Conservation (phyloP, 2,888 invertebrate species). For the Frankliniella fusca region DNA sequence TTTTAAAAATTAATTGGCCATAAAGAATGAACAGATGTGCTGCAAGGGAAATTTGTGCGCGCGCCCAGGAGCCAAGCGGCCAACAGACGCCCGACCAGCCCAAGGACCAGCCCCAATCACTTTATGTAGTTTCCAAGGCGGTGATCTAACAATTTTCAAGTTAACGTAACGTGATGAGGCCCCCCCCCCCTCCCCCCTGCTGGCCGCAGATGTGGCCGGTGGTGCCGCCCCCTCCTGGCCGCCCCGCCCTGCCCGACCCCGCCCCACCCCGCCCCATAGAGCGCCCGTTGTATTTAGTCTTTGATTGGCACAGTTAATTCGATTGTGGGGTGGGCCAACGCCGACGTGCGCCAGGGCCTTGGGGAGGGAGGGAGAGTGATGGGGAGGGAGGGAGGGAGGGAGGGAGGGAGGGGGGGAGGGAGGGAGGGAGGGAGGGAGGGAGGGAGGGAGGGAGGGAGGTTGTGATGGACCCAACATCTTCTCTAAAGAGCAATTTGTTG, state of each 20-base stretch:
- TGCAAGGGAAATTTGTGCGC: too few relatives aligned
- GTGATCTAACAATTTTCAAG: constrained; percentile 36
- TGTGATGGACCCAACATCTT: constrained; percentile 26
- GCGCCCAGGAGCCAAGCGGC: too few relatives aligned
- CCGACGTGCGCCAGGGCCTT: not conserved
- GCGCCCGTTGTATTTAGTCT: constrained; percentile 18
- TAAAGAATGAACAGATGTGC: too few relatives aligned
- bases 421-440: constrained; percentile 36
- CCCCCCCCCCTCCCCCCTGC: not conserved
- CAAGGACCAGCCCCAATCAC: constrained; percentile 27
- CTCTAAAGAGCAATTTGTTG: constrained; percentile 10
- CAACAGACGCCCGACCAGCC: not conserved
- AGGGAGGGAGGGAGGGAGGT: constrained; percentile 34
- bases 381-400: not conserved
- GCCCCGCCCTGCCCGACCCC: too few relatives aligned
- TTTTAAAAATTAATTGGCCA: too few relatives aligned
- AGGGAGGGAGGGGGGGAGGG: constrained; percentile 22
- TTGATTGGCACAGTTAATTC: constrained; percentile 10
- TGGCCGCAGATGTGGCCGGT: too few relatives aligned
- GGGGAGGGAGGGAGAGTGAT: not conserved
- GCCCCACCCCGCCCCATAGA: too few relatives aligned
- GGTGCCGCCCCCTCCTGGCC: too few relatives aligned
- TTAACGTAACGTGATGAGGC: constrained; percentile 31
- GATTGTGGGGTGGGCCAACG: not conserved
- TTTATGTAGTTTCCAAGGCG: constrained; percentile 35